Evolutionary conservation across 2,888 invertebrate genomes (phyloP).

Genomic region (Galeopsomyia nigrocyanea): DNA sequence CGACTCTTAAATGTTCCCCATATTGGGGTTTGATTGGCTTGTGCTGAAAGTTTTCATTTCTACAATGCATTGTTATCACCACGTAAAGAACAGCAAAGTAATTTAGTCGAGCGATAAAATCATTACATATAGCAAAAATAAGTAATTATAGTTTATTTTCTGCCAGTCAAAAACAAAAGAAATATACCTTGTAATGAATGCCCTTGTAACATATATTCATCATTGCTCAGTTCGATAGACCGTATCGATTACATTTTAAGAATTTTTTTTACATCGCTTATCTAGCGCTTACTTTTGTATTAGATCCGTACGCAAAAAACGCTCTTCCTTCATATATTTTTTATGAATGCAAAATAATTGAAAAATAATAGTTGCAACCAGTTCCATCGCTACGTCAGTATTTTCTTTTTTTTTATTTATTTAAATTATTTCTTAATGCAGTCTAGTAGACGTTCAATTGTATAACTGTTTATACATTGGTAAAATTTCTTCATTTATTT

Average conservation of each 20-base stretch:
- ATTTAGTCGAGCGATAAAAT: constrained; percentile 45
- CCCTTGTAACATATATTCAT: constrained; percentile 67
- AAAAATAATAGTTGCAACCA: constrained; percentile 34
- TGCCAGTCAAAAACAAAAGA: constrained; percentile 9
- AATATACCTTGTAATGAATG: constrained; percentile 54
- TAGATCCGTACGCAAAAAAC: constrained; percentile 23
- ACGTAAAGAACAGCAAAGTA: constrained; percentile 27
- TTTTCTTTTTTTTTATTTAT: constrained; percentile 43
- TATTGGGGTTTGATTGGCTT: constrained; percentile 43
- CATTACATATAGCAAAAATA: constrained; percentile 43
- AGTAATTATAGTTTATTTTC: constrained; percentile 38
- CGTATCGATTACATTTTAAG: constrained; percentile 66
- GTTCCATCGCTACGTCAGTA: constrained; percentile 49
- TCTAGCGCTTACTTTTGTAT: constrained; percentile 49
- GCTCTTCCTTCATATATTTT: constrained; percentile 36
- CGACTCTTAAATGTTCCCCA: constrained; percentile 39
- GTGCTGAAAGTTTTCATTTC: constrained; percentile 25
- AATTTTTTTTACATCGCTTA: constrained; percentile 67
- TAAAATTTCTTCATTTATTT: constrained; percentile 2
- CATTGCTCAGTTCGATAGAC: constrained; percentile 64
- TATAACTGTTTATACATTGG: constrained; percentile 27
- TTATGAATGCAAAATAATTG: constrained; percentile 13
- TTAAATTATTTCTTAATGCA: constrained; percentile 40
- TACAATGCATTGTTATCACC: constrained; percentile 32
- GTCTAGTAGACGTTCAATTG: constrained; percentile 11